Evolutionary conservation across 2,888 invertebrate genomes (phyloP).

Genomic region (Listrodromus nycthemerus): DNA sequence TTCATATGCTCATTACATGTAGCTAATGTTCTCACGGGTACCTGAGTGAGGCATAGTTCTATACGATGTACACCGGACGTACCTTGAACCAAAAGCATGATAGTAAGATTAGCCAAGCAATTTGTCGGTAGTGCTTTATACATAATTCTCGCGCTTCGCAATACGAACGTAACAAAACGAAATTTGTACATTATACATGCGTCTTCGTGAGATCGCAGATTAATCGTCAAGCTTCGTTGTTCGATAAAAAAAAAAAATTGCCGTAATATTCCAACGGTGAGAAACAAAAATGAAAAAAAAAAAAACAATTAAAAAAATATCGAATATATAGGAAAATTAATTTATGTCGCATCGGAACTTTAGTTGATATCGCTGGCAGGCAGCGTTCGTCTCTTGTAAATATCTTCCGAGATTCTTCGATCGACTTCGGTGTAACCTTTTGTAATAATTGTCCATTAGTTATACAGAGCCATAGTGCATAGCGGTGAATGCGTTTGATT

Average conservation of each 20-base stretch:
- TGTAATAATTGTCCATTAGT: slow-evolving; percentile 62
- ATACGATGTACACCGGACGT: not conserved
- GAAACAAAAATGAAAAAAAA: not conserved
- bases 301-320: slow-evolving; percentile 47
- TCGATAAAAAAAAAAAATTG: slow-evolving; percentile 17
- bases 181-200: slow-evolving; percentile 48
- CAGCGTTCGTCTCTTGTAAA: slow-evolving; percentile 60
- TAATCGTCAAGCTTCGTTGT: slow-evolving; percentile 14
- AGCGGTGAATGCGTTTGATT: slow-evolving; percentile 22
- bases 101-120: slow-evolving; percentile 25
- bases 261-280: slow-evolving; percentile 26
- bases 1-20: slow-evolving; percentile 21
- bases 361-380: slow-evolving; percentile 41
- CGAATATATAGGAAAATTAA: slow-evolving; percentile 52
- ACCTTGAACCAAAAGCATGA: slow-evolving; percentile 37
- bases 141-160: slow-evolving; percentile 40
- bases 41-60: slow-evolving; percentile 37
- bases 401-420: slow-evolving; percentile 60
- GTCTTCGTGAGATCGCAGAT: not conserved
- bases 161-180: not conserved
- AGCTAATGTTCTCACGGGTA: slow-evolving; percentile 27
- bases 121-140: slow-evolving; percentile 30
- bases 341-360: slow-evolving; percentile 54
- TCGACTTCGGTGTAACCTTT: slow-evolving; percentile 49
- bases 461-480: slow-evolving; percentile 18